Percentiles rank a stretch among this genome's conserved stretches.
phyloP scores from a whole-genome alignment of 2,888 invertebrate species.

The Pachydiplax longipennis region DNA sequence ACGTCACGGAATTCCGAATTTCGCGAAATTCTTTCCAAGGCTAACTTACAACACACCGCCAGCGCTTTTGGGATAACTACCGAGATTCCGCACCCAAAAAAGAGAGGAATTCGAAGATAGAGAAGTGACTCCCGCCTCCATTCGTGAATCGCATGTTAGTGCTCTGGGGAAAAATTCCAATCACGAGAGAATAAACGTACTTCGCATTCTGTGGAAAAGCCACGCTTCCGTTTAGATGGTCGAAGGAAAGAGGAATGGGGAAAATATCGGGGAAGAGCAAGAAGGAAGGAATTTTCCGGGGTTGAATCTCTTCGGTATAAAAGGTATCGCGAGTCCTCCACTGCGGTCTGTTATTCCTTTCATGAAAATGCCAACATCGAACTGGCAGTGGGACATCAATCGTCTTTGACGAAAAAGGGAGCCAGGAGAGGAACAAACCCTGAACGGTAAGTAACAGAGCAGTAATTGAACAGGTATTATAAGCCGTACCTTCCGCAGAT shows the following conservation, averaged over 20 bases:
- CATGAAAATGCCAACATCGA: background rate
- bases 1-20: too few relatives aligned
- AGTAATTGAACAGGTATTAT: too few relatives aligned
- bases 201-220: background rate
- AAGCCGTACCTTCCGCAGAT: background rate
- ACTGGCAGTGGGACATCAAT: too few relatives aligned
- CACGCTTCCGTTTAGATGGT: background rate
- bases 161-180: background rate
- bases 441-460: background rate
- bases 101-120: too few relatives aligned
- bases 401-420: background rate
- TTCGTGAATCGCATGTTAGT: too few relatives aligned
- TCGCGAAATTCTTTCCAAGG: too few relatives aligned
- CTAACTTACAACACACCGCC: too few relatives aligned
- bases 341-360: background rate
- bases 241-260: background rate
- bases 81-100: too few relatives aligned
- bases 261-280: background rate
- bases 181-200: background rate
- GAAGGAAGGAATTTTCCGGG: background rate
- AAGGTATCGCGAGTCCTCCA: background rate
- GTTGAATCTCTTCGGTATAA: background rate
- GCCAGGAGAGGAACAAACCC: background rate
- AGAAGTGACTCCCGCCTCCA: too few relatives aligned
- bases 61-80: too few relatives aligned